Evolutionary conservation across 2,888 invertebrate species (phyloP).

Genomic region (Tigriopus californicus): DNA sequence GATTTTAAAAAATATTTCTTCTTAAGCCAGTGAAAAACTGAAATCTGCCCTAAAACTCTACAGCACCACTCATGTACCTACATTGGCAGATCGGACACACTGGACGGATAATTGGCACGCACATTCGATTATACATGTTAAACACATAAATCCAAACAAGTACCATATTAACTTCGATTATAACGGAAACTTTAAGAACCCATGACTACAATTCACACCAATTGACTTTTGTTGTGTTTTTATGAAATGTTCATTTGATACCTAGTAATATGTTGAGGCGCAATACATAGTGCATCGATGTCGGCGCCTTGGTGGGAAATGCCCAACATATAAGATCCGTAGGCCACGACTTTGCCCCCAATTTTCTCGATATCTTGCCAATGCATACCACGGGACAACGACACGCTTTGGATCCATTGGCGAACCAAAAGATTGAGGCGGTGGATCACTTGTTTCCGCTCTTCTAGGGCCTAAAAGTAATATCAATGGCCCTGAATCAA

Average conservation of each 20-base stretch:
- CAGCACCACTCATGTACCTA: too few species aligned
- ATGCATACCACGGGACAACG: not conserved
- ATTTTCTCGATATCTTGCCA: conserved; percentile 6
- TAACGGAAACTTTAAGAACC: too few species aligned
- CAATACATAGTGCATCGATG: conserved; percentile 11
- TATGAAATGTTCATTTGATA: not conserved
- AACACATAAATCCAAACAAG: too few species aligned
- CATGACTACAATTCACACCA: not conserved
- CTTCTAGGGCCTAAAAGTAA: not conserved
- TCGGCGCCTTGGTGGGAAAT: conserved; percentile 14
- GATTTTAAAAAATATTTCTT: too few species aligned
- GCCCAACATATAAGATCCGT: conserved; percentile 13
- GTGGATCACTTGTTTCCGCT: conserved; percentile 1
- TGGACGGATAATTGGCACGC: too few species aligned
- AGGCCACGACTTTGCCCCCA: conserved; percentile 7
- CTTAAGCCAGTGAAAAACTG: too few species aligned
- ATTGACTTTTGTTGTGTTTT: not conserved
- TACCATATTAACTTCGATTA: too few species aligned
- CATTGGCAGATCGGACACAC: too few species aligned
- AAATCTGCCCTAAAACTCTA: too few species aligned
- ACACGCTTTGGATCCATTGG: conserved; percentile 12
- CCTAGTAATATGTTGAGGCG: conserved; percentile 3
- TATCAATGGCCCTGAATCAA: too few species aligned
- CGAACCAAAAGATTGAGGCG: conserved; percentile 1
- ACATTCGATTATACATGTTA: not conserved